Evolutionary conservation across 2,797 vertebrate species (phyloP).

Genomic region (Thripadectes ignobilis): DNA sequence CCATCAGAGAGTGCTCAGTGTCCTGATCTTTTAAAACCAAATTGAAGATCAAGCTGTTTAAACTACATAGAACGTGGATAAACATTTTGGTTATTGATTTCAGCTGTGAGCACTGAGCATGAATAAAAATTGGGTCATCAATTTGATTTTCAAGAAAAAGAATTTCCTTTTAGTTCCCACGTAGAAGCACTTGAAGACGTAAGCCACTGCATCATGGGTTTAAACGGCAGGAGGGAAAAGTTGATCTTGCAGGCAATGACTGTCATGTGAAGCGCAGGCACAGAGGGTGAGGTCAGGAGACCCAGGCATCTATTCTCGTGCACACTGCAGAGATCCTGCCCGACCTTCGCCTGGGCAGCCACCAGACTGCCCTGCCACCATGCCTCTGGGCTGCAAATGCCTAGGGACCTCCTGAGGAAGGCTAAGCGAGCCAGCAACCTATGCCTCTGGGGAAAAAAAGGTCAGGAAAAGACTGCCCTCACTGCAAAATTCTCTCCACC

Average conservation of each 20-base stretch:
- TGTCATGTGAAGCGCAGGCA: background rate
- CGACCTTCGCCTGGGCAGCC: background rate
- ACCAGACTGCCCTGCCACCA: background rate
- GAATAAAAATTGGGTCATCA: background rate
- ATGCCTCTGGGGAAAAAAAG: fast-evolving
- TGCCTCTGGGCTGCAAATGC: background rate
- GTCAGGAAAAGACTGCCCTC: background rate
- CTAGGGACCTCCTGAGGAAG: background rate
- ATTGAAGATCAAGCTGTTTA: background rate
- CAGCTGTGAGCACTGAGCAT: background rate
- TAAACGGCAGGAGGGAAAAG: background rate
- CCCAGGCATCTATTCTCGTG: background rate
- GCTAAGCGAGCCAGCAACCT: background rate
- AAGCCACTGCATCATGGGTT: background rate
- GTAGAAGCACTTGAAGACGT: background rate
- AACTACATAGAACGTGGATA: background rate
- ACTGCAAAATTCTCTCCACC: background rate
- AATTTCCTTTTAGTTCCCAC: background rate
- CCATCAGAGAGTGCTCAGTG: background rate
- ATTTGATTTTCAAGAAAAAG: background rate
- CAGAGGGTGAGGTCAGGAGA: background rate
- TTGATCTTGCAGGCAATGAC: background rate
- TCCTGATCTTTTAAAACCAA: background rate
- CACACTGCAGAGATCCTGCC: background rate
- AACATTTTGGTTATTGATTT: background rate